A percentile compares a stretch with the other conserved stretches of the same genome.
Evolutionary conservation across 2,113 vertebrate genomes (phyloP).

Genomic region (Coptodon rendalli): DNA sequence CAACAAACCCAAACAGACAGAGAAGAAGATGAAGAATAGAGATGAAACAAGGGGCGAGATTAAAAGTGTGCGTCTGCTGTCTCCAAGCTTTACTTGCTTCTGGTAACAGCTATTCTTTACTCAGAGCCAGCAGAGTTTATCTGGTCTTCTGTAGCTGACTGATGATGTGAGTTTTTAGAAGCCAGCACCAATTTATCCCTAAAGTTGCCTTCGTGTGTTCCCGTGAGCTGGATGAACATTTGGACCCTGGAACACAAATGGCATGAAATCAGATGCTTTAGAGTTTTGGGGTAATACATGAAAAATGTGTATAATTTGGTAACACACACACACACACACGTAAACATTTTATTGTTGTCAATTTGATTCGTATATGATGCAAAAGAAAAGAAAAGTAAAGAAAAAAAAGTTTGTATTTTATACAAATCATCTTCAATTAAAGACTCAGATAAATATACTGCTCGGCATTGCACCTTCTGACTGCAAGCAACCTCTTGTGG

Average conservation of each 20-base stretch:
- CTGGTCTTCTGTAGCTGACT: constrained; percentile 34
- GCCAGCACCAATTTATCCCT: constrained; percentile 19
- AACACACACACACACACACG: background rate
- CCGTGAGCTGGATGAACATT: constrained; percentile 27
- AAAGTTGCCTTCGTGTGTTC: constrained; percentile 32
- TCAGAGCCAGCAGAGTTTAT: constrained; percentile 27
- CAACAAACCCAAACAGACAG: constrained; percentile 19
- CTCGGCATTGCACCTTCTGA: fast-evolving
- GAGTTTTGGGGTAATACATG: background rate
- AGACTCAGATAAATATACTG: background rate
- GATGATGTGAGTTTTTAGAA: constrained; percentile 43
- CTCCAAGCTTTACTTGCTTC: constrained; percentile 6
- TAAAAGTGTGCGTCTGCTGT: constrained; percentile 26
- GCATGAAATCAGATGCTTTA: background rate
- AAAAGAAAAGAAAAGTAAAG: background rate
- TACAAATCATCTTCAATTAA: background rate
- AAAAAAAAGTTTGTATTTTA: background rate
- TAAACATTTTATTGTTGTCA: background rate
- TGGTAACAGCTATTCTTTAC: constrained; percentile 20
- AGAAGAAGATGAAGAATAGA: background rate
- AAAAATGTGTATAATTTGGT: background rate
- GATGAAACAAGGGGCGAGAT: constrained; percentile 15
- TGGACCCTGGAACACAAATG: background rate
- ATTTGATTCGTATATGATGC: background rate
- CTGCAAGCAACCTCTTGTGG: fast-evolving